These are phyloP conservation scores for Hydrolagus colliei DNA, from an alignment of 2,797 vertebrate species.

Conservation along the genomic window DNA sequence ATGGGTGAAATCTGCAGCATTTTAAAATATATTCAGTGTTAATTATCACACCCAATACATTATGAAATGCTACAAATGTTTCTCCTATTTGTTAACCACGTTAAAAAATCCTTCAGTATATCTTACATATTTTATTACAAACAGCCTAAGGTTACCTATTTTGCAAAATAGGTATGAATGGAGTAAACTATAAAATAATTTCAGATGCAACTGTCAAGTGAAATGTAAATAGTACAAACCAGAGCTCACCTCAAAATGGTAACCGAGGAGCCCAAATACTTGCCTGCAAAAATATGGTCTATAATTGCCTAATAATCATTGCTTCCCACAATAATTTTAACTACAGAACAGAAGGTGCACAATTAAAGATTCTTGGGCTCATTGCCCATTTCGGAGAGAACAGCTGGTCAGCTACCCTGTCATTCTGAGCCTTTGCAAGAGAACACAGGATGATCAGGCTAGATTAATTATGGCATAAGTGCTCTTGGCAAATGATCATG, in stretches of 20 bases:
- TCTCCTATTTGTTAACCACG: too few species aligned
- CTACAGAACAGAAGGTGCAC: conserved; percentile 31
- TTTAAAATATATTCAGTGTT: too few species aligned
- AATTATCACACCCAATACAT: too few species aligned
- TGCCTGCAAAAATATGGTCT: conserved; percentile 5
- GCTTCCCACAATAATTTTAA: conserved; percentile 29
- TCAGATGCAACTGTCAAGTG: too few species aligned
- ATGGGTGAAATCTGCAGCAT: too few species aligned
- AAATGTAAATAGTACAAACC: not conserved
- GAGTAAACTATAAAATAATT: too few species aligned
- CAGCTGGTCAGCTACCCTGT: conserved; percentile 29
- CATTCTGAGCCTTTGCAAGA: conserved; percentile 15
- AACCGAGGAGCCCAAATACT: not conserved
- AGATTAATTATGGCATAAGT: conserved; percentile 25
- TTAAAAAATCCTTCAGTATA: too few species aligned
- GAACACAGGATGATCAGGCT: conserved; percentile 23
- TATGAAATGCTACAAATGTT: too few species aligned
- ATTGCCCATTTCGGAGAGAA: conserved; percentile 26
- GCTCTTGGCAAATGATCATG: conserved; percentile 18
- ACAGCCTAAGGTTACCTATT: too few species aligned
- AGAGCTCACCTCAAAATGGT: not conserved
- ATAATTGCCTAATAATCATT: conserved; percentile 29
- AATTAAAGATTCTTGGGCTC: conserved; percentile 31
- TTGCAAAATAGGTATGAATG: too few species aligned
- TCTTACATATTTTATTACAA: too few species aligned